These are phyloP conservation scores for Drosophila recens DNA, from an alignment of 2,888 invertebrate genomes.

Conservation along the genomic window DNA sequence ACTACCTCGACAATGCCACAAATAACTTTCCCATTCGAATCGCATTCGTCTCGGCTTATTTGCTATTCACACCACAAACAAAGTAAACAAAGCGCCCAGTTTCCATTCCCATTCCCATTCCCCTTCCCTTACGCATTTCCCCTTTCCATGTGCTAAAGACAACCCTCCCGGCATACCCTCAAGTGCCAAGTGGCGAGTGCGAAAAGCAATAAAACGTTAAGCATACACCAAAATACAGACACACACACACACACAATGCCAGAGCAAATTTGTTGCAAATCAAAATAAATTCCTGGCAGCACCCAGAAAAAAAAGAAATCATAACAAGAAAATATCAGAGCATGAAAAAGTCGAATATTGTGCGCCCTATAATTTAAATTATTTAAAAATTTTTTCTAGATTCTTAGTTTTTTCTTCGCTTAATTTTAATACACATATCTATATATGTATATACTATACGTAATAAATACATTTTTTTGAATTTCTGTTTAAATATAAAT, in stretches of 20 bases:
- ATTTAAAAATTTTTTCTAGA: too few species aligned
- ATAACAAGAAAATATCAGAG: constrained; percentile 18
- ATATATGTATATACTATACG: too few species aligned
- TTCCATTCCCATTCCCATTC: not conserved
- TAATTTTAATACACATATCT: too few species aligned
- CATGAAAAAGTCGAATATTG: not conserved
- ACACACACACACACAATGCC: constrained; percentile 51
- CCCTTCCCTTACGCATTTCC: not conserved
- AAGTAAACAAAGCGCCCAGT: constrained; percentile 71
- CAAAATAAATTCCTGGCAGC: constrained; percentile 73
- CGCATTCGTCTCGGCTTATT: constrained; percentile 73
- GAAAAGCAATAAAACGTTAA: constrained; percentile 76
- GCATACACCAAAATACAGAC: constrained; percentile 45
- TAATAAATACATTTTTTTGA: too few species aligned
- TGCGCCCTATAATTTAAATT: too few species aligned
- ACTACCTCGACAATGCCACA: constrained; percentile 12
- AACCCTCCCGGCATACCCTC: constrained; percentile 59
- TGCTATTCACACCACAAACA: constrained; percentile 80
- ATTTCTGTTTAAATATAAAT: too few species aligned
- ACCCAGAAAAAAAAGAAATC: constrained; percentile 45
- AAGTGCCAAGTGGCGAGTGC: constrained; percentile 66
- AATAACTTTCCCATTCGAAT: constrained; percentile 42
- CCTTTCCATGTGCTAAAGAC: constrained; percentile 38
- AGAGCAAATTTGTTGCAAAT: constrained; percentile 76
- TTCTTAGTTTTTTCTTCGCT: too few species aligned